phyloP scores from a whole-genome alignment of 2,797 vertebrate species.

The Buceros bicornis region DNA sequence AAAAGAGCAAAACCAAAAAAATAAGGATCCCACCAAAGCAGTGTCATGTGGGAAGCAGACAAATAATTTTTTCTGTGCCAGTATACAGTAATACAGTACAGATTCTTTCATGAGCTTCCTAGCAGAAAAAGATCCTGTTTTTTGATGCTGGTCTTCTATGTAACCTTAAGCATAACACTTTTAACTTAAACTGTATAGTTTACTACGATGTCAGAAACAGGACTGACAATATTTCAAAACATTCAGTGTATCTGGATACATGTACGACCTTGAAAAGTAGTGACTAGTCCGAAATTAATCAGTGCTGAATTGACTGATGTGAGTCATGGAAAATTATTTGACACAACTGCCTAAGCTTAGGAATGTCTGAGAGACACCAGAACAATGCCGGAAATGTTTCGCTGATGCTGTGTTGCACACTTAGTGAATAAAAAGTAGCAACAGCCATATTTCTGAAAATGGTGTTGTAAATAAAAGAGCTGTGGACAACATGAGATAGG shows the following conservation, averaged over 20 bases:
- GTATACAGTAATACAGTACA: background rate
- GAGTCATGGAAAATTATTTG: constrained; percentile 25
- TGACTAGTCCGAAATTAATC: constrained; percentile 8
- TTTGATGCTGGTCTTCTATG: background rate
- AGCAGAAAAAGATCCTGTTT: background rate
- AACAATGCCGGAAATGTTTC: background rate
- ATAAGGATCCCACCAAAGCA: background rate
- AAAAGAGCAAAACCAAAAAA: background rate
- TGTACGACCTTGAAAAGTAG: background rate
- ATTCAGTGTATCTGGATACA: background rate
- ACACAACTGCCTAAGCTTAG: background rate
- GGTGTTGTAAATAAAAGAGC: background rate
- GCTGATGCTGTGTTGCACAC: background rate
- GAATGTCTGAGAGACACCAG: background rate
- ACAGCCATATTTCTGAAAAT: background rate
- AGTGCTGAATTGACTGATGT: background rate
- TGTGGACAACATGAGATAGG: background rate
- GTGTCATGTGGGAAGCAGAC: background rate
- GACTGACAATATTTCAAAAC: background rate
- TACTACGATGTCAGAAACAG: background rate
- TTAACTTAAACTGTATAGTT: background rate
- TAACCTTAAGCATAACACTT: background rate
- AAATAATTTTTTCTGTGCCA: background rate
- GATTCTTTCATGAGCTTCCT: background rate
- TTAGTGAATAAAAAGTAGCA: background rate